Evolutionary conservation across 2,797 vertebrate species (phyloP).

Genomic region (Pampus argenteus): DNA sequence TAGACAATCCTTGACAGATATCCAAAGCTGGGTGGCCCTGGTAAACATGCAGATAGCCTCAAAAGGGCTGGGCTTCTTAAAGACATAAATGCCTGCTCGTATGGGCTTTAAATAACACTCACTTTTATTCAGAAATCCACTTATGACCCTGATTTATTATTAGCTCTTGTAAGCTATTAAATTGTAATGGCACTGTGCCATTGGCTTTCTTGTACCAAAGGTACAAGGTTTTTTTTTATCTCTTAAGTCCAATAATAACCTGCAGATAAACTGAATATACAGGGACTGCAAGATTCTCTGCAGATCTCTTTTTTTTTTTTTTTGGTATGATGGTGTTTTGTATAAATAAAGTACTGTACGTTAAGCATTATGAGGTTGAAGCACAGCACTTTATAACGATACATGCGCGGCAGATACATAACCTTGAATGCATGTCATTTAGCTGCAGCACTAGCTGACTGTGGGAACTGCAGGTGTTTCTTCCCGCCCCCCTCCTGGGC

Average conservation of each 20-base stretch:
- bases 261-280: conserved; percentile 48
- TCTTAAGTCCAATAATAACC: conserved; percentile 43
- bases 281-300: conserved; percentile 29
- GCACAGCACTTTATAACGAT: not conserved
- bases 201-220: conserved; percentile 20
- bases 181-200: conserved; percentile 15
- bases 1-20: conserved; percentile 36
- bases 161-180: conserved; percentile 21
- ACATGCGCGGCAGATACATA: conserved; percentile 11
- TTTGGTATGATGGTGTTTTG: conserved; percentile 20
- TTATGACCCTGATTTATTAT: conserved; percentile 20
- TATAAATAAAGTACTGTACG: conserved; percentile 27
- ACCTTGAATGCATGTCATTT: conserved; percentile 24
- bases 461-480: conserved; percentile 55
- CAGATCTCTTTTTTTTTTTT: conserved; percentile 36
- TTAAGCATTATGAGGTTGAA: conserved; percentile 12
- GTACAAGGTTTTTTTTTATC: conserved; percentile 35
- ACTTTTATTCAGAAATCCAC: conserved; percentile 17
- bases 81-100: not conserved
- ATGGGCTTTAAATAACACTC: conserved; percentile 11
- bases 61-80: conserved; percentile 13
- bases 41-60: conserved; percentile 34
- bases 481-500: conserved; percentile 26
- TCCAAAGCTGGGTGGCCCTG: conserved; percentile 26
- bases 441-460: conserved; percentile 18